phyloP scores from a whole-genome alignment of 2,797 vertebrate genomes.

The Pangasius sanitwongsei region DNA sequence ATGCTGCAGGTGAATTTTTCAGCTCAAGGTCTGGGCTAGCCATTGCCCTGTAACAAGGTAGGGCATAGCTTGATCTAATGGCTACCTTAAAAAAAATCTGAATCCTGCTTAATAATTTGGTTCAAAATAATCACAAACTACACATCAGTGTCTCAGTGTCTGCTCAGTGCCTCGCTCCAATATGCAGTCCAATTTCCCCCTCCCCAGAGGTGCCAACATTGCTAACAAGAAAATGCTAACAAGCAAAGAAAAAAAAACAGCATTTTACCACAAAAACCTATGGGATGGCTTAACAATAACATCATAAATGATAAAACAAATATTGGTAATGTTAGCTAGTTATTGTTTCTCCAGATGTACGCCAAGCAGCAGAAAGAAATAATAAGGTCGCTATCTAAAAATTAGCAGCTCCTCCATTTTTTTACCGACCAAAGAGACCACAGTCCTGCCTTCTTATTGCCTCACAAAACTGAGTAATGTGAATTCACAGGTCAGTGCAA shows the following conservation, averaged over 20 bases:
- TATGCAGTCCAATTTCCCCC: background rate
- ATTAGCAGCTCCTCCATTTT: background rate
- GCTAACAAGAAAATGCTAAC: background rate
- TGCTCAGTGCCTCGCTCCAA: background rate
- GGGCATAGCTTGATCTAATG: background rate
- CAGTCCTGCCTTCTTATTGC: background rate
- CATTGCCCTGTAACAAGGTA: background rate
- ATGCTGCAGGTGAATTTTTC: background rate
- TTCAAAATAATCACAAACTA: background rate
- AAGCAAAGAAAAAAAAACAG: background rate
- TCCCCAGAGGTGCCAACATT: background rate
- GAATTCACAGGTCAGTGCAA: background rate
- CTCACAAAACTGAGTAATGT: background rate
- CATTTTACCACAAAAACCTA: background rate
- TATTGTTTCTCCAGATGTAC: background rate
- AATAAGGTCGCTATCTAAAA: background rate
- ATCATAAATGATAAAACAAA: background rate
- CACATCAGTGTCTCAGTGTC: background rate
- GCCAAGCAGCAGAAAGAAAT: background rate
- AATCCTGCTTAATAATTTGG: background rate
- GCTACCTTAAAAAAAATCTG: background rate
- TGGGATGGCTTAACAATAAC: background rate
- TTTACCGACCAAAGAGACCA: background rate
- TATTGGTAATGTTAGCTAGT: background rate
- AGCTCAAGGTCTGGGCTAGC: background rate